phyloP scores from a whole-genome alignment of 2,113 vertebrate genomes.

The Gobio gobio region DNA sequence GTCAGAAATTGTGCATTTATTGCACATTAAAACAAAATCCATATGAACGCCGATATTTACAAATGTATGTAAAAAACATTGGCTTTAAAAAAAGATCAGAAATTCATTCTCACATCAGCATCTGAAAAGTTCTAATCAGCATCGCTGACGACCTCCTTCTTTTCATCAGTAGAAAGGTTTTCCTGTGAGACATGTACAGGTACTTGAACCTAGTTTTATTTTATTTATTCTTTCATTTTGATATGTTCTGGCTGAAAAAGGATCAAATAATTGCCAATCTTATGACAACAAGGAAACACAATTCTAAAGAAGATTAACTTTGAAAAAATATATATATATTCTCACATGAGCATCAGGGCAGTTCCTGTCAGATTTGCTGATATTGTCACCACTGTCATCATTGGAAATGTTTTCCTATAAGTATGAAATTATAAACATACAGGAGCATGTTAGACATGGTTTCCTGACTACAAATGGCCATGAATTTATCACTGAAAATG shows the following conservation, averaged over 20 bases:
- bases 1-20: background rate
- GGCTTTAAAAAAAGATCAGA: background rate
- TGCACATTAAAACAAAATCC: background rate
- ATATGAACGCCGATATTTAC: background rate
- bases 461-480: background rate
- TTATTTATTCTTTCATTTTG: background rate
- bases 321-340: background rate
- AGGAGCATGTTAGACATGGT: background rate
- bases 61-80: background rate
- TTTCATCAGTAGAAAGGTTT: background rate
- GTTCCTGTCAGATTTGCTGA: background rate
- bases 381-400: background rate
- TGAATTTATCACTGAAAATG: slow-evolving; percentile 8
- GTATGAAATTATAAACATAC: background rate
- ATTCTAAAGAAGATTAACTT: background rate
- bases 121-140: background rate
- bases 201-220: background rate
- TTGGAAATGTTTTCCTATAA: background rate
- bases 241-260: background rate
- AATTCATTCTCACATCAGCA: background rate
- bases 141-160: background rate
- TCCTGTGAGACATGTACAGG: background rate
- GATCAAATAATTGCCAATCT: background rate
- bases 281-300: background rate
- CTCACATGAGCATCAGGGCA: background rate